A percentile compares a stretch with the other conserved stretches of the same genome.
phyloP scores from a whole-genome alignment of 2,888 invertebrate species.

The Mesoligia furuncula region DNA sequence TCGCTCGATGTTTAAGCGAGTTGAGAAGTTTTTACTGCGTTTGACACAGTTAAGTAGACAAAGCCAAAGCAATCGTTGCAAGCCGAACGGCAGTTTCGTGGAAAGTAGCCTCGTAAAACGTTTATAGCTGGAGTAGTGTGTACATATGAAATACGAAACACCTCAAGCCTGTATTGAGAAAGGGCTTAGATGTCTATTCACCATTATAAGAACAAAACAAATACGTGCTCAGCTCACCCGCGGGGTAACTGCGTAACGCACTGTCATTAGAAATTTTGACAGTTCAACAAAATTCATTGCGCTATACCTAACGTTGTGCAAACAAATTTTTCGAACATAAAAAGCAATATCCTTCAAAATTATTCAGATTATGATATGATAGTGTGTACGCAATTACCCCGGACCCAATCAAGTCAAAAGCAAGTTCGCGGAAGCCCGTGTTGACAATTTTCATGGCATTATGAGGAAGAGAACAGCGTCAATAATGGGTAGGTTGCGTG shows the following conservation, averaged over 20 bases:
- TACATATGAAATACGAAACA: slow-evolving; percentile 70
- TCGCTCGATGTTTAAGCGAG: slow-evolving; percentile 62
- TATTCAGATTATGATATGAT: background rate
- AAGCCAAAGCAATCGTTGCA: slow-evolving; percentile 68
- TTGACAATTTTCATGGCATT: background rate
- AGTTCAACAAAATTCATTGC: slow-evolving; percentile 2
- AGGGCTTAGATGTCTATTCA: slow-evolving; percentile 10
- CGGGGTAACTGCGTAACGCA: background rate
- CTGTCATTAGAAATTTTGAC: background rate
- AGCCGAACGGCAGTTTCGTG: slow-evolving; percentile 70
- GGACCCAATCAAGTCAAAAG: background rate
- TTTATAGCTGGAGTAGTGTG: slow-evolving; percentile 71
- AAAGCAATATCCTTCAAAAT: background rate
- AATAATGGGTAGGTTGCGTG: background rate
- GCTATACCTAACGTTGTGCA: background rate
- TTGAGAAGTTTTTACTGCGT: slow-evolving; percentile 68
- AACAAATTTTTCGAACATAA: background rate
- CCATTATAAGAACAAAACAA: background rate
- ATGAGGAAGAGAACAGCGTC: background rate
- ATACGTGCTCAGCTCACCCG: background rate
- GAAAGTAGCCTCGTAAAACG: slow-evolving; percentile 75
- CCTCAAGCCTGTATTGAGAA: slow-evolving; percentile 68
- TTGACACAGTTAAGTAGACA: slow-evolving; percentile 70
- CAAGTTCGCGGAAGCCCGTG: background rate
- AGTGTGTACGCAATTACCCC: background rate